Conservation (phyloP, 2,113 vertebrate species). For the Scytalopus superciliaris region DNA sequence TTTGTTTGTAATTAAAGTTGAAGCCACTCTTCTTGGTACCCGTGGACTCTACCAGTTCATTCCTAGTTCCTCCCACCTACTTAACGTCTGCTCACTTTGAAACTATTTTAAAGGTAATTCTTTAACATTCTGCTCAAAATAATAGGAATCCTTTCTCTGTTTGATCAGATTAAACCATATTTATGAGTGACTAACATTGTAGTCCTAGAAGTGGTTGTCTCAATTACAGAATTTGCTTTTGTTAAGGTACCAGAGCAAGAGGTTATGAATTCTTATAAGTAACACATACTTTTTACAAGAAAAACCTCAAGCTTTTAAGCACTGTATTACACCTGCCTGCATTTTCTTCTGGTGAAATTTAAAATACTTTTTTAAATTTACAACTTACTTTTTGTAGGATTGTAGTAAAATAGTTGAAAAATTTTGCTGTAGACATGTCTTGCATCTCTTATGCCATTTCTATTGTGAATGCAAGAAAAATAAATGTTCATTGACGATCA, state of each 20-base stretch:
- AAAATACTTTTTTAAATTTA: background rate
- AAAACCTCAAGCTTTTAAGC: background rate
- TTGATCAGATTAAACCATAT: background rate
- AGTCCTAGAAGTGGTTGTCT: background rate
- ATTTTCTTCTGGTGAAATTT: background rate
- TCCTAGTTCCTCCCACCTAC: background rate
- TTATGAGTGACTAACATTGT: background rate
- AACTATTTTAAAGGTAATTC: background rate
- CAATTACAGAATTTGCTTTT: background rate
- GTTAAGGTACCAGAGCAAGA: background rate
- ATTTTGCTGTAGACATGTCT: background rate
- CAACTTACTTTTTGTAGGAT: background rate
- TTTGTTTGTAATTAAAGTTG: background rate
- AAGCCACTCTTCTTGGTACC: background rate
- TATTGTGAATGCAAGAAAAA: background rate
- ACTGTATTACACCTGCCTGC: background rate
- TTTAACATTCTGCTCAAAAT: background rate
- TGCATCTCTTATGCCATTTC: background rate
- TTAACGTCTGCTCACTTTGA: background rate
- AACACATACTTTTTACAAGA: background rate
- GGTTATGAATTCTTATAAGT: background rate
- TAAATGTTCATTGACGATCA: background rate
- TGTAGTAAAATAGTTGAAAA: background rate
- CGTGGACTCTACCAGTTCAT: background rate
- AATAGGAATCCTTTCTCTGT: background rate